Evolutionary conservation across 2,888 invertebrate species (phyloP).

Genomic region (Tinea pellionella): DNA sequence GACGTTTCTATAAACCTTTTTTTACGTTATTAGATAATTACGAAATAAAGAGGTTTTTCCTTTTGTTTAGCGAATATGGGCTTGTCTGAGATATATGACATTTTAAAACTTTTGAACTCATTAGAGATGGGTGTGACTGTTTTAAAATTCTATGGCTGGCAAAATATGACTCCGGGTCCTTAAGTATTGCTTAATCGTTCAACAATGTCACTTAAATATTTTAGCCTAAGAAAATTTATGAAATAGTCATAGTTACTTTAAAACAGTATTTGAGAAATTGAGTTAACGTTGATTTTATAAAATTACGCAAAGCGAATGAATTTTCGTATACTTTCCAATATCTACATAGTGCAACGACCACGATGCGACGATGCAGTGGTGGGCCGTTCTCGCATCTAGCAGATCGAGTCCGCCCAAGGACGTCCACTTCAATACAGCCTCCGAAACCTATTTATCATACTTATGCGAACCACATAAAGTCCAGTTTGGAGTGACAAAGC

Average conservation of each 20-base stretch:
- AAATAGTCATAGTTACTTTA: no score
- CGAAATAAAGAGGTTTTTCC: conserved; percentile 42
- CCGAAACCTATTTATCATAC: conserved; percentile 25
- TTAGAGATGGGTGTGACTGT: conserved; percentile 43
- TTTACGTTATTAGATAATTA: conserved; percentile 23
- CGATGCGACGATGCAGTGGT: conserved; percentile 49
- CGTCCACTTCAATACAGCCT: conserved; percentile 54
- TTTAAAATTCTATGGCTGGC: neutral
- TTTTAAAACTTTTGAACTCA: conserved; percentile 34
- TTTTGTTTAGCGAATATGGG: conserved; percentile 46
- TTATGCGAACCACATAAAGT: conserved; percentile 28
- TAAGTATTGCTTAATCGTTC: conserved; percentile 2
- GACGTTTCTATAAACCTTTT: neutral
- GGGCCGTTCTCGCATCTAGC: conserved; percentile 56
- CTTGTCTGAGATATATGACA: conserved; percentile 23
- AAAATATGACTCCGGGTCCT: neutral
- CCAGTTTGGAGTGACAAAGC: conserved; percentile 24
- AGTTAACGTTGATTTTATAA: no score
- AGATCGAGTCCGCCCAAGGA: conserved; percentile 70
- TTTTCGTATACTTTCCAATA: conserved; percentile 62
- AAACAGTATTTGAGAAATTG: no score
- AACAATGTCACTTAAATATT: neutral
- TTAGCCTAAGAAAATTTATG: no score
- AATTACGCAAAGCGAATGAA: neutral
- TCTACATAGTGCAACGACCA: conserved; percentile 68